Percentiles rank a stretch among this genome's conserved stretches.
Evolutionary conservation across 2,797 vertebrate species (phyloP).

Genomic region (Melanogrammus aeglefinus): DNA sequence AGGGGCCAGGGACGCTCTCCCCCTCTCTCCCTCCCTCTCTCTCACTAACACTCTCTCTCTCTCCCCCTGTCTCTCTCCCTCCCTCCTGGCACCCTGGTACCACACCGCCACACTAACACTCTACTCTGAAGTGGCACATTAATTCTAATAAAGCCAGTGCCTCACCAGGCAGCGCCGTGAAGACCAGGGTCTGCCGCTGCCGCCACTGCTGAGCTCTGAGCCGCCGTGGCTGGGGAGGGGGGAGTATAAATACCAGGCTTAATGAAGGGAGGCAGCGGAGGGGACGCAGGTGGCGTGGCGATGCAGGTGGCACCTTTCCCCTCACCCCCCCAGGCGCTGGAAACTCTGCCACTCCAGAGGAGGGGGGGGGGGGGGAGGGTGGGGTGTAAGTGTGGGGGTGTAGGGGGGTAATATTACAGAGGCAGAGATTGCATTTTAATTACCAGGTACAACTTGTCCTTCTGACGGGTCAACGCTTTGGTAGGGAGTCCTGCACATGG

Average conservation of each 20-base stretch:
- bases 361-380: conserved; percentile 17
- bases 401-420: conserved; percentile 40
- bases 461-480: conserved; percentile 69
- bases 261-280: conserved; percentile 77
- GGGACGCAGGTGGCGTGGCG: conserved; percentile 77
- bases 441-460: conserved; percentile 76
- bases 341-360: conserved; percentile 67
- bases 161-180: conserved; percentile 62
- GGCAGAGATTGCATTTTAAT: conserved; percentile 82
- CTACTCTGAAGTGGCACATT: conserved; percentile 80
- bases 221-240: conserved; percentile 27
- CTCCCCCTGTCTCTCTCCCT: background rate
- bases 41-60: too few species aligned
- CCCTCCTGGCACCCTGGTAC: conserved; percentile 74
- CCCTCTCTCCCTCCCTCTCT: background rate
- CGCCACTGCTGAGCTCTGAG: too few species aligned
- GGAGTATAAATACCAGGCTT: conserved; percentile 77
- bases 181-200: conserved; percentile 53
- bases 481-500: conserved; percentile 40
- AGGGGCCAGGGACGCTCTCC: conserved; percentile 67
- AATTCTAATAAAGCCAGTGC: conserved; percentile 81
- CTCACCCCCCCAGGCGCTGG: conserved; percentile 58
- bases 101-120: conserved; percentile 64
- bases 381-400: background rate
- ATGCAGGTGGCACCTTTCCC: conserved; percentile 73